Evolutionary conservation across 2,113 vertebrate genomes (phyloP).

Genomic region (Xenus cinereus): DNA sequence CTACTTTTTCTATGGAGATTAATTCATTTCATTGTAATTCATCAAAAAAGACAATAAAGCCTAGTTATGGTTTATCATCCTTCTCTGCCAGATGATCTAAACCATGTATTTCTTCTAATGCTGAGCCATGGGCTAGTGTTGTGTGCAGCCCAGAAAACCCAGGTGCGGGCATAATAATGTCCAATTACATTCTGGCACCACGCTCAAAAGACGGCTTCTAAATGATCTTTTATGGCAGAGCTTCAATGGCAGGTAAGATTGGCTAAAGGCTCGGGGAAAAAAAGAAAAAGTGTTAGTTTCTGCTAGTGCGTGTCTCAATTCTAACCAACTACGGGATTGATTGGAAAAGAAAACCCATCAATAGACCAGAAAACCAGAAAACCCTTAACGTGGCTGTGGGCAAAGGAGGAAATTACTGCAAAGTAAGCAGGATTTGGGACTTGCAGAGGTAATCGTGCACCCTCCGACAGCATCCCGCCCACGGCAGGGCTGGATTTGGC

Average conservation of each 20-base stretch:
- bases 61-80: neutral
- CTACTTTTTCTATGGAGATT: neutral
- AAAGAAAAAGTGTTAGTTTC: neutral
- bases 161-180: neutral
- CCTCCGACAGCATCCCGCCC: no score
- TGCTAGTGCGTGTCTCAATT: neutral
- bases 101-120: accelerated
- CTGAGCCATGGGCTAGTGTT: neutral
- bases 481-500: neutral
- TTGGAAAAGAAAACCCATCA: neutral
- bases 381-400: neutral
- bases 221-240: neutral
- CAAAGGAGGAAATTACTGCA: neutral
- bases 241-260: neutral
- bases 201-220: neutral
- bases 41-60: neutral
- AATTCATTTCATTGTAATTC: neutral
- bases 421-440: neutral
- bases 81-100: neutral
- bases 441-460: neutral
- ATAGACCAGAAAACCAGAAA: neutral
- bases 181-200: neutral
- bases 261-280: neutral
- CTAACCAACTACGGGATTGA: neutral
- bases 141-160: neutral